phyloP scores from a whole-genome alignment of 2,797 vertebrate species.

The Acrossocheilus wenchowensis region DNA sequence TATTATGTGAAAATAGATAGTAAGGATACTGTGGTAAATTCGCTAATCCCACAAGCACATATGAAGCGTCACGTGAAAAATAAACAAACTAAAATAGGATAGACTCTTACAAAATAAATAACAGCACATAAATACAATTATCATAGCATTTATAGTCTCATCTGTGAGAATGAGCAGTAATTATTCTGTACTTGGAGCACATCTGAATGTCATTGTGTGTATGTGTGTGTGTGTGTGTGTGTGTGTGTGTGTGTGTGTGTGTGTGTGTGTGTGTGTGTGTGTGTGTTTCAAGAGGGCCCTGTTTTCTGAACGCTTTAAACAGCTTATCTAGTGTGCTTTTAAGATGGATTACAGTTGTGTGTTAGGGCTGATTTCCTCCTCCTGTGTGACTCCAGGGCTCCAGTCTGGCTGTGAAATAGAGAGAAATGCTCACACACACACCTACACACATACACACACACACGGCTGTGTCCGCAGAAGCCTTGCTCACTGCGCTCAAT shows the following conservation, averaged over 20 bases:
- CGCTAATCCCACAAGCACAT: neutral
- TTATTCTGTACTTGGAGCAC: slow-evolving; percentile 15
- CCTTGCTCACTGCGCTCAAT: slow-evolving; percentile 40
- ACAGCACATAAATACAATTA: neutral
- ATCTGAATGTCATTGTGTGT: slow-evolving; percentile 36
- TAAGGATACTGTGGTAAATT: neutral
- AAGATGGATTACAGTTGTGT: slow-evolving; percentile 52
- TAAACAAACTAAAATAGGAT: neutral
- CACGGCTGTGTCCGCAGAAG: neutral
- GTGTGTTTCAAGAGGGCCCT: slow-evolving; percentile 22
- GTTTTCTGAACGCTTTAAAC: slow-evolving; percentile 48
- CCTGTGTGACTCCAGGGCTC: slow-evolving; percentile 35
- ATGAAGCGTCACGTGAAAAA: neutral
- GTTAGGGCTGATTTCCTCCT: slow-evolving; percentile 27
- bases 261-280: neutral
- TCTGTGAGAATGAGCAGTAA: slow-evolving; percentile 26
- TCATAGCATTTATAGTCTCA: neutral
- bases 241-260: slow-evolving; percentile 13
- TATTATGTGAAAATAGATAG: neutral
- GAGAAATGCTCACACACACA: neutral
- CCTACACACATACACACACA: neutral
- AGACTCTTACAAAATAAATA: neutral
- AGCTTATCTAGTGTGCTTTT: slow-evolving; percentile 51
- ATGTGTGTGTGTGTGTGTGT: neutral
- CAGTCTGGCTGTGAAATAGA: slow-evolving; percentile 47